phyloP scores from a whole-genome alignment of 1,140 invertebrate genomes.

The Tribolium madens region DNA sequence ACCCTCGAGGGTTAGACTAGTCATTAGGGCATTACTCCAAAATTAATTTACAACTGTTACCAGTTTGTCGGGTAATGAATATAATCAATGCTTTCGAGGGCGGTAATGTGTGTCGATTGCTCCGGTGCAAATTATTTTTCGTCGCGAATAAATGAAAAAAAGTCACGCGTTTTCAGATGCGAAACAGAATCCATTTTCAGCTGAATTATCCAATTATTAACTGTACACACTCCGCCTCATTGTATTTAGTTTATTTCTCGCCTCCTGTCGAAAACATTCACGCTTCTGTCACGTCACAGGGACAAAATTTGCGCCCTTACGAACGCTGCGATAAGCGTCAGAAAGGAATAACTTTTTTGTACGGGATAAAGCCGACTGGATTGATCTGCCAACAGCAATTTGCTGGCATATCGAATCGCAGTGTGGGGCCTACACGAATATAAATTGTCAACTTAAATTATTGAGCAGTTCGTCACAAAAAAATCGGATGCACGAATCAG shows the following conservation, averaged over 20 bases:
- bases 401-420: constrained; percentile 49
- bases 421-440: constrained; percentile 47
- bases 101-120: constrained; percentile 14
- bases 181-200: constrained; percentile 42
- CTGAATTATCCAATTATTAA: constrained; percentile 48
- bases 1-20: constrained; percentile 61
- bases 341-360: constrained; percentile 45
- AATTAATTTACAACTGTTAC: constrained; percentile 65
- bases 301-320: constrained; percentile 42
- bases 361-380: constrained; percentile 38
- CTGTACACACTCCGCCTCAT: constrained; percentile 43
- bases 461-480: constrained; percentile 47
- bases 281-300: constrained; percentile 18
- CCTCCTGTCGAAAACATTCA: constrained; percentile 48
- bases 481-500: constrained; percentile 9
- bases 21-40: constrained; percentile 65
- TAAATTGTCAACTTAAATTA: constrained; percentile 51
- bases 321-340: constrained; percentile 20
- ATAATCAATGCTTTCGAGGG: constrained; percentile 52
- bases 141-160: constrained; percentile 4
- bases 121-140: constrained; percentile 15
- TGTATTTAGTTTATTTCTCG: constrained; percentile 48
- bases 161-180: neutral
- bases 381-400: constrained; percentile 52
- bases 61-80: constrained; percentile 63